Evolutionary conservation across 2,113 vertebrate species (phyloP).

Genomic region (crab-eating macaque (Macaca fascicularis)): T2T-MFA8v1.1 NC_088385.1:10270001-10270500

Average conservation of each 20-base stretch:
- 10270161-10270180: not conserved
- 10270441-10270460: not conserved
- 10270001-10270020: not conserved
- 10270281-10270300: not conserved
- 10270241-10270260: not conserved
- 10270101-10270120: not conserved
- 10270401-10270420: not conserved
- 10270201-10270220: not conserved
- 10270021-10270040: not conserved
- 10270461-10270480: not conserved
- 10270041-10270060: not conserved
- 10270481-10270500: not conserved
- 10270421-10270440: not conserved
- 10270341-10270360: not conserved
- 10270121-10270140: not conserved
- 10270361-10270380: not conserved
- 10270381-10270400: not conserved
- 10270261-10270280: not conserved
- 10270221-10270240: not conserved
- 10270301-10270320: not conserved
- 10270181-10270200: not conserved
- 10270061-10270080: not conserved
- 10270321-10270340: not conserved
- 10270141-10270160: not conserved
- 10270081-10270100: not conserved